Percentiles rank a stretch among this genome's conserved stretches.
These are phyloP conservation scores for Limnephilus rhombicus DNA, from an alignment of 2,888 invertebrate species.

Conservation along the genomic window DNA sequence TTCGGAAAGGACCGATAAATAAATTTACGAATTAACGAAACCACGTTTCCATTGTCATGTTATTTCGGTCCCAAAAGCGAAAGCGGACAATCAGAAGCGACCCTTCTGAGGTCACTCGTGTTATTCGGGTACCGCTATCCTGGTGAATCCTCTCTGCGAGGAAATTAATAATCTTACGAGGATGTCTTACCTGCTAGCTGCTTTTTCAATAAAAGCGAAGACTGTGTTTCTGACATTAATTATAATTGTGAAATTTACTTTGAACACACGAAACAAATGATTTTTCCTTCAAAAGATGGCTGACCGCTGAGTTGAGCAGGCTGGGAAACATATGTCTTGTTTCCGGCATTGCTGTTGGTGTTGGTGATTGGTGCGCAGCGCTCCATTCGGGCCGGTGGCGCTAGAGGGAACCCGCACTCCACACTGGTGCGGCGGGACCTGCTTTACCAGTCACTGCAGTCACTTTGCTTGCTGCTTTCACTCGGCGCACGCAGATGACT, in stretches of 20 bases:
- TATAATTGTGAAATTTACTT: slow-evolving; percentile 88
- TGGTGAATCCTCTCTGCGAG: not conserved
- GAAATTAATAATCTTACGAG: slow-evolving; percentile 7
- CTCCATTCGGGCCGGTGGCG: slow-evolving; percentile 14
- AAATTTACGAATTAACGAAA: slow-evolving; percentile 61
- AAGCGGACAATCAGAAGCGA: slow-evolving; percentile 50
- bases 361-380: slow-evolving; percentile 4
- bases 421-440: not conserved
- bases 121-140: slow-evolving; percentile 8
- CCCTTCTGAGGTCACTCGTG: slow-evolving; percentile 52
- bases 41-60: slow-evolving; percentile 37
- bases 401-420: not conserved
- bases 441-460: slow-evolving; percentile 18
- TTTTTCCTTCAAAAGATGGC: slow-evolving; percentile 85
- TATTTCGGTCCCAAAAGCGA: slow-evolving; percentile 34
- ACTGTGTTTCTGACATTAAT: slow-evolving; percentile 90
- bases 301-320: slow-evolving; percentile 74
- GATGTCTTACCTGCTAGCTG: slow-evolving; percentile 91
- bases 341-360: slow-evolving; percentile 69
- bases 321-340: slow-evolving; percentile 72
- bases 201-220: slow-evolving; percentile 90
- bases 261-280: slow-evolving; percentile 85
- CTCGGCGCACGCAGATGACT: not conserved
- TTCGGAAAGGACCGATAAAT: slow-evolving; percentile 57
- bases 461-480: not conserved